Evolutionary conservation across 2,888 invertebrate genomes (phyloP), one percentile per base, ranked within the genome.

Genomic region (Furcula furcula): DNA sequence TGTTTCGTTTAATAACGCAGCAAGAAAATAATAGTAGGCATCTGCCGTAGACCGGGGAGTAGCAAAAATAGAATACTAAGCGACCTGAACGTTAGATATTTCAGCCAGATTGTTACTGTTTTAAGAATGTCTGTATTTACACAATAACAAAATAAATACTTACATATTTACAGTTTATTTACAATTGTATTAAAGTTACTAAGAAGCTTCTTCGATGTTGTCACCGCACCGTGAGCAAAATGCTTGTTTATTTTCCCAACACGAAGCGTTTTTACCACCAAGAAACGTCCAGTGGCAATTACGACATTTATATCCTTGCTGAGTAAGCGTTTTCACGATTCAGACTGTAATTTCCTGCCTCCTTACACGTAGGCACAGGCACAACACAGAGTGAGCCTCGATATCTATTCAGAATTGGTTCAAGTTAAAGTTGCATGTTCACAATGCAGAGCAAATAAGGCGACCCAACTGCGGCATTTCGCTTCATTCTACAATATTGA

Each of bases 351-450:
- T 87, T 87, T 87, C 85, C 86, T 78, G 55, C 39, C 48, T 41
- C 39, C 37, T 23, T 33, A 40, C 52, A 37, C 38, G 44, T 47
- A 59, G 49, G 44, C 54, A 55, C 50, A 62, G 55, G 59, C 52
- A 65, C 60, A 67, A 63, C 63, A 62, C 52, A 63, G 19, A 7
- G 23, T 55, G 55, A 53, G 55, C 64, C 69, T 66, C 74, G 68
- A 79, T 79, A 82, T 81, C 74, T 61, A 67, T 67, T 67, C 59
- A 73, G 75, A 77, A 77, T 76, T 61, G 69, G 68, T 64, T 71
- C 68, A 67, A 66, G 78, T 81, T 80, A 81, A 84, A 82, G 64
- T 82, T 81, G 76, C 71, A 79, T 77, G 76, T 76, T 76, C 73
- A 78, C 77, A 81, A 76, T 76, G 72, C 76, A 75, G 74, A 77